Percentiles rank a stretch among this genome's conserved stretches.
These are phyloP conservation scores for Deilephila elpenor DNA, from an alignment of 2,888 invertebrate species.

Conservation along the genomic window DNA sequence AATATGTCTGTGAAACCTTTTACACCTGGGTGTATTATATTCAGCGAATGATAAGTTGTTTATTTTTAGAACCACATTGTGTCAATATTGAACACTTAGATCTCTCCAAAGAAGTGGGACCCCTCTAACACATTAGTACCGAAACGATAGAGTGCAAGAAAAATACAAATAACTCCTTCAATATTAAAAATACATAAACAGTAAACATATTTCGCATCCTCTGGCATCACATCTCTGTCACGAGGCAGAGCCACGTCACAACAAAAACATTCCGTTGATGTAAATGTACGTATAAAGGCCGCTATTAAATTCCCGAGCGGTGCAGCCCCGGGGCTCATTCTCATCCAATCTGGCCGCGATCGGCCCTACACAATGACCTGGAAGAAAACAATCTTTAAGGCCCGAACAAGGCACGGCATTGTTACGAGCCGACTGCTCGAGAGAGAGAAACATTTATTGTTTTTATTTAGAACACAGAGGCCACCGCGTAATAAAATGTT, in stretches of 20 bases:
- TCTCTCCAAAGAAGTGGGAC: too few relatives aligned
- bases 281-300: constrained; percentile 3
- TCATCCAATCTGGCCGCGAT: constrained; percentile 62
- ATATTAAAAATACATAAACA: background rate
- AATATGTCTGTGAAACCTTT: too few relatives aligned
- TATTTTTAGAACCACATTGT: too few relatives aligned
- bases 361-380: constrained; percentile 63
- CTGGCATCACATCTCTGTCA: background rate
- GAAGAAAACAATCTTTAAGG: constrained; percentile 72
- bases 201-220: background rate
- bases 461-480: constrained; percentile 53
- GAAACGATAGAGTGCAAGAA: background rate
- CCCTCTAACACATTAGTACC: too few relatives aligned
- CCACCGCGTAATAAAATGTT: constrained; percentile 30
- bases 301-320: constrained; percentile 35
- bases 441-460: constrained; percentile 47
- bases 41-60: too few relatives aligned
- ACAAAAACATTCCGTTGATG: constrained; percentile 17
- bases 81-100: too few relatives aligned
- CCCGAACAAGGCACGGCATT: constrained; percentile 33
- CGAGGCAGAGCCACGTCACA: background rate
- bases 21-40: too few relatives aligned
- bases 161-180: background rate
- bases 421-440: constrained; percentile 32
- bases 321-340: constrained; percentile 58